Conservation (phyloP, 2,888 invertebrate species). For the Hirtodrosophila histrioides region DNA sequence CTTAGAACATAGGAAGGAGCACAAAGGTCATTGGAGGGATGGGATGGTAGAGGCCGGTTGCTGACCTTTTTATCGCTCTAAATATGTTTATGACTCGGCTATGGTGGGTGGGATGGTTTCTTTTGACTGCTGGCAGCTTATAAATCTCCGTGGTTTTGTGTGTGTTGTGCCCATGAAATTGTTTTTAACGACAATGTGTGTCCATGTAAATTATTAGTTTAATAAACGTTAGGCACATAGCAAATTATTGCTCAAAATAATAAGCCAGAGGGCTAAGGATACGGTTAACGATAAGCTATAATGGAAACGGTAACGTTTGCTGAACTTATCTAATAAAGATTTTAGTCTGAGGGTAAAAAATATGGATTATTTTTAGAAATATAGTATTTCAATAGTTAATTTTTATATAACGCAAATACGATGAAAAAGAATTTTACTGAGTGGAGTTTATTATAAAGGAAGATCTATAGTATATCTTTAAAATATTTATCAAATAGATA, state of each 20-base stretch:
- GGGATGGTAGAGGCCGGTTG: slow-evolving; percentile 4
- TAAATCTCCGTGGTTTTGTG: slow-evolving; percentile 63
- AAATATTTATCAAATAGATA: too few species aligned
- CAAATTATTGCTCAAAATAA: slow-evolving; percentile 41
- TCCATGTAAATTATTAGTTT: slow-evolving; percentile 80
- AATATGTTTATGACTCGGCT: slow-evolving; percentile 76
- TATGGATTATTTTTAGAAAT: too few species aligned
- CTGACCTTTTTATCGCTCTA: slow-evolving; percentile 80
- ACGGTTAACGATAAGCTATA: background rate
- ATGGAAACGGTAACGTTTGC: too few species aligned
- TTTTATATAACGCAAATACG: too few species aligned
- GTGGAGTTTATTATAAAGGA: too few species aligned
- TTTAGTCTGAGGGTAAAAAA: too few species aligned
- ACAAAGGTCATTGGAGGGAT: slow-evolving; percentile 10
- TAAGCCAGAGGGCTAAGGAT: background rate
- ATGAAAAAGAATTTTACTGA: too few species aligned
- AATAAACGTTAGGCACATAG: slow-evolving; percentile 63
- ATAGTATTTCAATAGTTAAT: too few species aligned
- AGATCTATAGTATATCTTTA: too few species aligned
- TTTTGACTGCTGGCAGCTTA: slow-evolving; percentile 39
- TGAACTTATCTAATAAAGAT: too few species aligned
- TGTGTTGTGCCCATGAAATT: slow-evolving; percentile 67
- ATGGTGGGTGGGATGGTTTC: slow-evolving; percentile 2
- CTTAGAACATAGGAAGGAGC: slow-evolving; percentile 15
- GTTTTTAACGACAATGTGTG: slow-evolving; percentile 77